Conservation (phyloP, 2,113 vertebrate species). For the Thamnophis sirtalis region DNA sequence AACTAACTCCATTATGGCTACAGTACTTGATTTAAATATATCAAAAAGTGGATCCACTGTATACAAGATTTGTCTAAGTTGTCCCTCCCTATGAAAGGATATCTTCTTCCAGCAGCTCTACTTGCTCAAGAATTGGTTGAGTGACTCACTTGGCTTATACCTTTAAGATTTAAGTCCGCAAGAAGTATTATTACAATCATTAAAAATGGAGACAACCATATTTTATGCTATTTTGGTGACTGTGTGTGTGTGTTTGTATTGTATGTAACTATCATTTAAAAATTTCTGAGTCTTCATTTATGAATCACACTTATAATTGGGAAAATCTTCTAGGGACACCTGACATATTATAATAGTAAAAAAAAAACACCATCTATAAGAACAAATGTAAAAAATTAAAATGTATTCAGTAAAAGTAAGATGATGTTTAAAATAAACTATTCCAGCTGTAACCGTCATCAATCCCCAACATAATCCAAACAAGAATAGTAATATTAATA, state of each 20-base stretch:
- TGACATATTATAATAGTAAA: not conserved
- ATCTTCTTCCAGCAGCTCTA: not conserved
- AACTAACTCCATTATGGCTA: not conserved
- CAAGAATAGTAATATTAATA: not conserved
- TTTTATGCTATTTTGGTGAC: not conserved
- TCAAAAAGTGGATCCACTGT: not conserved
- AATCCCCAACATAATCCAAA: not conserved
- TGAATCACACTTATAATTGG: not conserved
- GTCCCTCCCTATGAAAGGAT: not conserved
- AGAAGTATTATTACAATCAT: not conserved
- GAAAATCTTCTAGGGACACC: not conserved
- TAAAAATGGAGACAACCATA: not conserved
- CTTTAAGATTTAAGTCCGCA: not conserved
- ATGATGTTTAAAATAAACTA: not conserved
- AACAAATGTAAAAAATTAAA: not conserved
- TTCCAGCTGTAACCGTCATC: not conserved
- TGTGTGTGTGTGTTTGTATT: not conserved
- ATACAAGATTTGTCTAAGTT: not conserved
- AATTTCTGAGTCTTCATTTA: not conserved
- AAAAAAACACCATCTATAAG: not conserved
- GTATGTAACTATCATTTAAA: not conserved
- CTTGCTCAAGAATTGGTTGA: not conserved
- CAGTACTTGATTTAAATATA: not conserved
- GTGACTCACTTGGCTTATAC: not conserved
- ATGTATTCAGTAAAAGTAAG: not conserved